A percentile compares a stretch with the other conserved stretches of the same genome.
These are phyloP conservation scores for Lasioglossum malachurum DNA, from an alignment of 2,888 invertebrate species.

Conservation along the genomic window DNA sequence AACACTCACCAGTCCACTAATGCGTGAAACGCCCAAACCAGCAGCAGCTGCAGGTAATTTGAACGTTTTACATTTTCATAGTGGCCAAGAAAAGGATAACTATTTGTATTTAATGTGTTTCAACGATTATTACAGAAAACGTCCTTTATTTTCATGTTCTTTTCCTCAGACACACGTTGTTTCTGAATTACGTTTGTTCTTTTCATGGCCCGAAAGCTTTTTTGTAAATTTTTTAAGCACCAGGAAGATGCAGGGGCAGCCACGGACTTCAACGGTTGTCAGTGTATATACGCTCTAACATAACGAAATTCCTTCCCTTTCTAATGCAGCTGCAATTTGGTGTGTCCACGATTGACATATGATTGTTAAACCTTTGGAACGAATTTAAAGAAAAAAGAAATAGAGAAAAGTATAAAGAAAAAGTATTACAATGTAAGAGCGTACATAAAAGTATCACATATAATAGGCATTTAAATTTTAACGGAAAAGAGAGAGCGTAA, in stretches of 20 bases:
- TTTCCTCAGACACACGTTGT: slow-evolving; percentile 48
- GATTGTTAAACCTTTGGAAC: slow-evolving; percentile 40
- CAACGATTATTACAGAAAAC: slow-evolving; percentile 50
- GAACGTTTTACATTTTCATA: slow-evolving; percentile 70
- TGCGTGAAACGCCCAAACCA: slow-evolving; percentile 89
- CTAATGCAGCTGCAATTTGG: slow-evolving; percentile 80
- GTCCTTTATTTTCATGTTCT: slow-evolving; percentile 67
- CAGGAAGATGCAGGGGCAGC: slow-evolving; percentile 78
- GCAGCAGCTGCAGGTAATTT: slow-evolving; percentile 80
- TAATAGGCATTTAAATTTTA: slow-evolving; percentile 49
- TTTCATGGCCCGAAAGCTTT: slow-evolving; percentile 82
- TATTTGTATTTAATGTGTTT: slow-evolving; percentile 45
- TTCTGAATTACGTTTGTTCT: slow-evolving; percentile 81
- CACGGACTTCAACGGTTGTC: slow-evolving; percentile 76
- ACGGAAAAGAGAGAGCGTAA: slow-evolving; percentile 78
- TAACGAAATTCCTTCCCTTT: slow-evolving; percentile 71
- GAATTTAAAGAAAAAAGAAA: slow-evolving; percentile 23
- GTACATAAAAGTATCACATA: slow-evolving; percentile 50
- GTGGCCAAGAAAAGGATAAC: slow-evolving; percentile 85
- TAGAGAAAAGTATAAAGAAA: not conserved
- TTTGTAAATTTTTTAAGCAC: slow-evolving; percentile 77
- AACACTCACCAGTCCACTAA: slow-evolving; percentile 96
- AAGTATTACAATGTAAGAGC: slow-evolving; percentile 54
- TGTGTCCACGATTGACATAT: slow-evolving; percentile 76
- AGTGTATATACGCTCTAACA: slow-evolving; percentile 77